These are phyloP conservation scores for Chrysemys picta DNA, from an alignment of 2,113 vertebrate genomes.

Conservation along the genomic window DNA sequence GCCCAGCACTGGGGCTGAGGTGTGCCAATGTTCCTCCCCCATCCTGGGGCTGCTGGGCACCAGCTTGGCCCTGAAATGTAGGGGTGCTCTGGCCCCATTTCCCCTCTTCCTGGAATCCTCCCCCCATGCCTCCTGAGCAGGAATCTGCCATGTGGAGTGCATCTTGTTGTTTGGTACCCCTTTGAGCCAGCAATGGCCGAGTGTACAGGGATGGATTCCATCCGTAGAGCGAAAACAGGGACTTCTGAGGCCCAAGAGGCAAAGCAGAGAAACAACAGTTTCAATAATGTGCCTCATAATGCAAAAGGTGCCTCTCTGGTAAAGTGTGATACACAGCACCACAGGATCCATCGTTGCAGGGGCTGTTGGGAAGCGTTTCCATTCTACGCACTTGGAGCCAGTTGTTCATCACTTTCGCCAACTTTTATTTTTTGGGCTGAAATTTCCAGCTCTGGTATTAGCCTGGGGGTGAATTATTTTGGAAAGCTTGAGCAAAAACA, in stretches of 20 bases:
- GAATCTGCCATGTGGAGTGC: background rate
- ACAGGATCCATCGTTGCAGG: background rate
- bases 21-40: background rate
- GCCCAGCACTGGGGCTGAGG: fast-evolving
- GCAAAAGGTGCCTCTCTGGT: background rate
- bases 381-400: background rate
- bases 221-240: background rate
- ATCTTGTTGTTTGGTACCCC: background rate
- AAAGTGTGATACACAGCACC: background rate
- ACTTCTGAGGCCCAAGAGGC: background rate
- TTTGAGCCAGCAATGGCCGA: fast-evolving
- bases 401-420: fast-evolving
- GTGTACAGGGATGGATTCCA: background rate
- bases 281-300: background rate
- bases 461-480: constrained; percentile 61
- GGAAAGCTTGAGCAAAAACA: constrained; percentile 68
- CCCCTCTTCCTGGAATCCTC: fast-evolving
- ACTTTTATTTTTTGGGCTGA: constrained; percentile 55
- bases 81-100: background rate
- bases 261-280: background rate
- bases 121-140: fast-evolving
- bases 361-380: constrained; percentile 6
- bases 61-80: fast-evolving
- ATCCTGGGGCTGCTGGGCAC: background rate
- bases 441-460: constrained; percentile 58